Percentiles rank a stretch among this genome's conserved stretches.
These are phyloP conservation scores for Doryteuthis pealeii DNA, from an alignment of 1,140 invertebrate species.

Conservation along the genomic window DNA sequence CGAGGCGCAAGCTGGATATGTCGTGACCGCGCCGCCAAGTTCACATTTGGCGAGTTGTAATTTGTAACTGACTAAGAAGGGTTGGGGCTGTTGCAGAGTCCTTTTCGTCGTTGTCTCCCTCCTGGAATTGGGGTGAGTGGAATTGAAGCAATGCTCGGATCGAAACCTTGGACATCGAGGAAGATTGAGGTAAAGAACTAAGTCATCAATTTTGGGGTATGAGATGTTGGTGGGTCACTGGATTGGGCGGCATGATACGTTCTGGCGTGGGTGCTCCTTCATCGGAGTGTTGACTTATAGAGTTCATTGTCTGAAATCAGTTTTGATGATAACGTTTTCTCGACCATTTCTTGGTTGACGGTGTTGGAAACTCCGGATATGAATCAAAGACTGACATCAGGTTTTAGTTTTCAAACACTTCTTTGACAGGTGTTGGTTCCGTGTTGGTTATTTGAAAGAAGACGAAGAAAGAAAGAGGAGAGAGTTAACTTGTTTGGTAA, in stretches of 20 bases:
- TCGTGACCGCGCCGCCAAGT: too few species aligned
- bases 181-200: slow-evolving; percentile 1
- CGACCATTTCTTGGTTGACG: slow-evolving; percentile 35
- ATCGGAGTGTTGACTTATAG: slow-evolving; percentile 77
- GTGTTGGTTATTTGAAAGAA: not conserved
- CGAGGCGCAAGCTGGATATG: too few species aligned
- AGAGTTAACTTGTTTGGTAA: too few species aligned
- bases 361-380: slow-evolving; percentile 18
- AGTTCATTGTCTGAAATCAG: slow-evolving; percentile 83
- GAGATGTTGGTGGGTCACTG: slow-evolving; percentile 37
- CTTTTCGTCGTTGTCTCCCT: not conserved
- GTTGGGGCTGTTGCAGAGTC: not conserved
- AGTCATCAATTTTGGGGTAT: not conserved
- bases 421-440: not conserved
- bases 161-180: slow-evolving; percentile 21
- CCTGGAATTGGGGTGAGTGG: slow-evolving; percentile 14
- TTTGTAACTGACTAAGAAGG: not conserved
- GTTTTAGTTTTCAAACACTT: not conserved
- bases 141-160: slow-evolving; percentile 28
- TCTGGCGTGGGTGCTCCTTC: slow-evolving; percentile 49
- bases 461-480: not conserved
- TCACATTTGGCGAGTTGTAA: too few species aligned
- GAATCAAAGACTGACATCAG: not conserved
- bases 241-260: slow-evolving; percentile 45
- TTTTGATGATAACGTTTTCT: slow-evolving; percentile 78